Conservation (phyloP, 2,797 vertebrate genomes). For the Poeciliopsis paucimaculata region DNA sequence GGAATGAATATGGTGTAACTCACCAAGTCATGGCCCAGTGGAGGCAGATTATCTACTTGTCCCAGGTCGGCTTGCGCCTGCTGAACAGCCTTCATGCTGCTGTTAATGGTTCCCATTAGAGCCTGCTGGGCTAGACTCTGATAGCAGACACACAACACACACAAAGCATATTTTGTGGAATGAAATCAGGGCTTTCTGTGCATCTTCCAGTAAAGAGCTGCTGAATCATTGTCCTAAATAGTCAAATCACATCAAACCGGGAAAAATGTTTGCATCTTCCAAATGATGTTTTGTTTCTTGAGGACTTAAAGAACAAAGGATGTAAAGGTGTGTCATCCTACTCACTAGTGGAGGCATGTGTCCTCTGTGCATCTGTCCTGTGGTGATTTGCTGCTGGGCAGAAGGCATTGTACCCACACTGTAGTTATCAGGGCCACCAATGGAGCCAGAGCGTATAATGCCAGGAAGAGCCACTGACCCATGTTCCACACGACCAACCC, state of each 20-base stretch:
- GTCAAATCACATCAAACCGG: background rate
- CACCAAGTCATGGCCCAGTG: slow-evolving; percentile 98
- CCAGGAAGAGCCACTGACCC: slow-evolving; percentile 94
- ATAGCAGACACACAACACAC: slow-evolving; percentile 43
- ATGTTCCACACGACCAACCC: slow-evolving; percentile 92
- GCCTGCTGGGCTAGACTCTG: slow-evolving; percentile 97
- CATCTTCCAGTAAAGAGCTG: background rate
- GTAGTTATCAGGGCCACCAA: slow-evolving; percentile 92
- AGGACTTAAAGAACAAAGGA: background rate
- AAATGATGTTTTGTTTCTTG: background rate
- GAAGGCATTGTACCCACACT: slow-evolving; percentile 95
- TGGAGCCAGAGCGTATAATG: slow-evolving; percentile 93
- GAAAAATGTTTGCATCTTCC: background rate
- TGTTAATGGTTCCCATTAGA: slow-evolving; percentile 97
- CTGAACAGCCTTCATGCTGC: slow-evolving; percentile 96
- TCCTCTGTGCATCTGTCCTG: slow-evolving; percentile 96
- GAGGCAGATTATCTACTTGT: slow-evolving; percentile 92
- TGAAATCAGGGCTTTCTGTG: background rate
- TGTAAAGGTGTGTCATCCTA: background rate
- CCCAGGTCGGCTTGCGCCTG: slow-evolving; percentile 93
- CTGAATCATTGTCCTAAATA: background rate
- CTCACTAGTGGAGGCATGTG: slow-evolving; percentile 98
- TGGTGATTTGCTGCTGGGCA: slow-evolving; percentile 94
- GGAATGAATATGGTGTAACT: slow-evolving; percentile 51
- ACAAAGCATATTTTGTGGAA: background rate